Evolutionary conservation across 2,888 invertebrate species (phyloP), one percentile per base, ranked within the genome.

Genomic region (Harpalus rubripes): DNA sequence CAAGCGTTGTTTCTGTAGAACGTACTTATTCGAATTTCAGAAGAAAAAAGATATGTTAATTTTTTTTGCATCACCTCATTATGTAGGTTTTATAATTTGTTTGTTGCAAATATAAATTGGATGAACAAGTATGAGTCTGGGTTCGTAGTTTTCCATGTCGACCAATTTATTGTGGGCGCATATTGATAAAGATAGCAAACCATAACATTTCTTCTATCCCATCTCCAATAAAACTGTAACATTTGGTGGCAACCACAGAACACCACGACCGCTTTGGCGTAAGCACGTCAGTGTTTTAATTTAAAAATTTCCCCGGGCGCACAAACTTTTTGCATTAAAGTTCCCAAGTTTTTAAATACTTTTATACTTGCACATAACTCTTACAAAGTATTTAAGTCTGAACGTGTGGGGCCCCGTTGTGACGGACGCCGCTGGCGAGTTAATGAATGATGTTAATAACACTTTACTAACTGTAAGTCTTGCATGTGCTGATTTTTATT

Each of bases 291-390:
- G 58, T 83, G 83, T 83, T 83, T 83, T 83, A 83, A 83, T 83
- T 83, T 83, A 83, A 83, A 83, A 83, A 83, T 83, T 83, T 83
- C 61, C 83, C 74, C 76, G 61, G 59, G 82, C 74, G 82, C 56
- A 74, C 41, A 74, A 83, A 83, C 83, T 83, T 83, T 83, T 59
- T 83, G 74, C 83, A 83, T 83, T 83, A 74, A 83, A 83, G 58
- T 83, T 68, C 10, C 39, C 52, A 83, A 83, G 83, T 83, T 83
- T 83, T 83, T 83, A 83, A 83, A 83, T 83, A 83, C 83, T 83
- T 74, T 83, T 83, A 83, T 83, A 83, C 83, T 83, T 83, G 74
- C 83, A 83, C 83, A 83, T 83, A 83, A 83, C 83, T 83, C 83
- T 83, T 83, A 83, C 83, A 83, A 83, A 83, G 74, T 83, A 83